Percentiles rank a stretch among this genome's conserved stretches.
phyloP scores from a whole-genome alignment of 2,113 vertebrate genomes.

The Vireo altiloquus region DNA sequence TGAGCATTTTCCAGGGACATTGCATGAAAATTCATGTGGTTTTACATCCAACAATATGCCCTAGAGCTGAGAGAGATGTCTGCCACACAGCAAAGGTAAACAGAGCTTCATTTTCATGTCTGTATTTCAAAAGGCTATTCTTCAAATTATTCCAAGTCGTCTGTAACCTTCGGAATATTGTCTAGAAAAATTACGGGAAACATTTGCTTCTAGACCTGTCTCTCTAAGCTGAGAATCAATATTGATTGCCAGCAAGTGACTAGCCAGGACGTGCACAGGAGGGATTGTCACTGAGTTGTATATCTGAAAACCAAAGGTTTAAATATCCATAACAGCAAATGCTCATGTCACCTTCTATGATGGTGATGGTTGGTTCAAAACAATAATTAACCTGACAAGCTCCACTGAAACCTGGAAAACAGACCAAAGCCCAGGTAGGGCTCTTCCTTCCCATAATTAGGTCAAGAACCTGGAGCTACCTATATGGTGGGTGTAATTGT shows the following conservation, averaged over 20 bases:
- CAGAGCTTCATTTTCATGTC: neutral
- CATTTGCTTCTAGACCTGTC: neutral
- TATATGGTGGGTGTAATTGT: neutral
- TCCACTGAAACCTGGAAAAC: neutral
- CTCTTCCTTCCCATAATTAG: neutral
- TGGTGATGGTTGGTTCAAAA: neutral
- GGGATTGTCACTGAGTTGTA: neutral
- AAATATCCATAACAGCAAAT: neutral
- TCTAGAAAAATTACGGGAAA: neutral
- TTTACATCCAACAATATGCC: slow-evolving; percentile 1
- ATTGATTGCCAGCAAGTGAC: neutral
- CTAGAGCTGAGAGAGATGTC: neutral
- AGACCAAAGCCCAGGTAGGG: neutral
- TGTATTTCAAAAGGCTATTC: neutral
- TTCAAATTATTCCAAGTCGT: neutral
- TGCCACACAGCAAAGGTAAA: neutral
- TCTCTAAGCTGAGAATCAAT: neutral
- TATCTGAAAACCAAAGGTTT: neutral
- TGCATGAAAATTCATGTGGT: neutral
- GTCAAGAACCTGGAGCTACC: neutral
- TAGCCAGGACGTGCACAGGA: rapidly evolving
- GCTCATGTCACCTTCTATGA: neutral
- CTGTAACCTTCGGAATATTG: neutral
- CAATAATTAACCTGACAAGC: neutral
- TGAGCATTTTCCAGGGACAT: neutral